phyloP scores from a whole-genome alignment of 2,888 invertebrate genomes.

The Tinea semifulvella region DNA sequence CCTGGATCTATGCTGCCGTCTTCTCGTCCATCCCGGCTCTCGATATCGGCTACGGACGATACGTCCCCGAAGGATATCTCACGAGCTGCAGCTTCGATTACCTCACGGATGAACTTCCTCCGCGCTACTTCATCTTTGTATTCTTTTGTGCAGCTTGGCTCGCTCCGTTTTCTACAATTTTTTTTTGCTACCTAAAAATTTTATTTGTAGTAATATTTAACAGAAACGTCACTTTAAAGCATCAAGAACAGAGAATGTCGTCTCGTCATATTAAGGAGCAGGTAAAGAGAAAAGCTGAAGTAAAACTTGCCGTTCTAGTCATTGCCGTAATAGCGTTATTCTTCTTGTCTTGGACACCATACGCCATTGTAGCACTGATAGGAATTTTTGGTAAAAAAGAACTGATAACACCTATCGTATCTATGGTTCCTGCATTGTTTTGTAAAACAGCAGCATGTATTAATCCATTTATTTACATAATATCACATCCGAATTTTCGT shows the following conservation, averaged over 20 bases:
- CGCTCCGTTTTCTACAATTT: slow-evolving; percentile 74
- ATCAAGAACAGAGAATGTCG: slow-evolving; percentile 56
- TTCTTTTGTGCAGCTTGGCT: slow-evolving; percentile 82
- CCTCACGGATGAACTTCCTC: slow-evolving; percentile 69
- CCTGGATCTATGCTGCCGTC: slow-evolving; percentile 78
- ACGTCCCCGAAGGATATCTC: slow-evolving; percentile 85
- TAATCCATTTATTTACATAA: slow-evolving; percentile 82
- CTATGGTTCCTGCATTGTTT: slow-evolving; percentile 81
- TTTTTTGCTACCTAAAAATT: slow-evolving; percentile 78
- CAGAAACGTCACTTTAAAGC: slow-evolving; percentile 49
- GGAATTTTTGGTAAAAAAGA: slow-evolving; percentile 74
- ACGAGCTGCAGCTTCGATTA: slow-evolving; percentile 90
- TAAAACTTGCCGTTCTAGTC: slow-evolving; percentile 74
- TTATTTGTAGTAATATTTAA: slow-evolving; percentile 69
- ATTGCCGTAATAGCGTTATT: slow-evolving; percentile 76
- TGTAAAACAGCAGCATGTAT: slow-evolving; percentile 84
- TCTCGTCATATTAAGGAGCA: slow-evolving; percentile 67
- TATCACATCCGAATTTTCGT: slow-evolving; percentile 81
- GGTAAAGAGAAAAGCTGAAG: slow-evolving; percentile 74
- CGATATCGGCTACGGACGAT: slow-evolving; percentile 75
- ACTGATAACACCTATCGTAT: slow-evolving; percentile 72
- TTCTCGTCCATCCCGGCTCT: slow-evolving; percentile 77
- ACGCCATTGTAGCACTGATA: slow-evolving; percentile 77
- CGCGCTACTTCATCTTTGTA: slow-evolving; percentile 74
- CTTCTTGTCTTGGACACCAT: slow-evolving; percentile 85